Conservation (phyloP, 2,113 vertebrate species). For the Rhabdornis inornatus region DNA sequence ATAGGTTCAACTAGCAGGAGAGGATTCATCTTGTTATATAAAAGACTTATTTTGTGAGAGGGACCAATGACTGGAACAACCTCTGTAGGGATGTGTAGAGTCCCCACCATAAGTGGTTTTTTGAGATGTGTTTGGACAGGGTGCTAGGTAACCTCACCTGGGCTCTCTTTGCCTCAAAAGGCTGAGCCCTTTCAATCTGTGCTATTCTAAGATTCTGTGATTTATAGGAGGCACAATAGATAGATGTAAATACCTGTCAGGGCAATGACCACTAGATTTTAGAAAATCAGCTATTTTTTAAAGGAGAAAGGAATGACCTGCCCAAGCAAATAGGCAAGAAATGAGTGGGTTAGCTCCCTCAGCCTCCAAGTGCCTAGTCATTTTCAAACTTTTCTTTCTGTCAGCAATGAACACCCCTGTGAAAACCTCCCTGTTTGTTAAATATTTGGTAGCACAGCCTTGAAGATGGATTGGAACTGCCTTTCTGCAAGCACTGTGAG, state of each 20-base stretch:
- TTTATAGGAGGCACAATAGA: not conserved
- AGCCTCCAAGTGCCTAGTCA: not conserved
- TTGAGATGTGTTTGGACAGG: not conserved
- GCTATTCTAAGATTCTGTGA: not conserved
- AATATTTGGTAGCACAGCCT: not conserved
- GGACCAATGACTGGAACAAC: not conserved
- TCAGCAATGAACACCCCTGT: not conserved
- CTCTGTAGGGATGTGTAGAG: not conserved
- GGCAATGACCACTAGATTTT: not conserved
- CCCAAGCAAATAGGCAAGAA: not conserved
- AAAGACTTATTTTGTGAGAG: not conserved
- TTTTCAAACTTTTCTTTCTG: not conserved
- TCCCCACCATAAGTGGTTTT: not conserved
- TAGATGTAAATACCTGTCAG: not conserved
- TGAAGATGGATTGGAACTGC: not conserved
- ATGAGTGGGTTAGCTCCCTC: fast-evolving
- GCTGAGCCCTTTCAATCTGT: not conserved
- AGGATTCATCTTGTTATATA: not conserved
- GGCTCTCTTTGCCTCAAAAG: not conserved
- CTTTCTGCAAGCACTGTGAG: not conserved
- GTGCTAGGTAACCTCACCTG: not conserved
- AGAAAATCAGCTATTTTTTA: not conserved
- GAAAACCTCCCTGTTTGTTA: not conserved
- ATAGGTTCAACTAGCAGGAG: not conserved
- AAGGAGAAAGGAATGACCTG: not conserved